A percentile compares a stretch with the other conserved stretches of the same genome.
These are phyloP conservation scores for Agapornis roseicollis DNA, from an alignment of 2,113 vertebrate genomes.

Conservation along the genomic window DNA sequence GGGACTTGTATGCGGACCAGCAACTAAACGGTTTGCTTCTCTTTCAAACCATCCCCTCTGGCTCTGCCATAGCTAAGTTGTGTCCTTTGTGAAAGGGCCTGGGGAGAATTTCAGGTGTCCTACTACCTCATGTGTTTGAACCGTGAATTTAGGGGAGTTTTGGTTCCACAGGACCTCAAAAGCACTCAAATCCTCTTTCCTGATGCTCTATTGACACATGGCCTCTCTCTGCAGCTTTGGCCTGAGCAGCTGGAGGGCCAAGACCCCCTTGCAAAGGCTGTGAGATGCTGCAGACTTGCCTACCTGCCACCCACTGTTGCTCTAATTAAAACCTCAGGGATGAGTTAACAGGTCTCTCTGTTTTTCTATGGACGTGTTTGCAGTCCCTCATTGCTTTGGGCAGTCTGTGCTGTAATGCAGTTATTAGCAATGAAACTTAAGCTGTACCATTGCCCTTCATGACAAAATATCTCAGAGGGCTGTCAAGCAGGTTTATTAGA, in stretches of 20 bases:
- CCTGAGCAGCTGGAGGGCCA: not conserved
- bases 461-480: not conserved
- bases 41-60: not conserved
- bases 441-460: not conserved
- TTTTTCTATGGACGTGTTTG: not conserved
- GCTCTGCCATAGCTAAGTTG: not conserved
- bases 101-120: not conserved
- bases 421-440: not conserved
- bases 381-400: not conserved
- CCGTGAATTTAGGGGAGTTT: not conserved
- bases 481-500: not conserved
- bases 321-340: not conserved
- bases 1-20: accelerated
- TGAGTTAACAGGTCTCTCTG: not conserved
- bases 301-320: not conserved
- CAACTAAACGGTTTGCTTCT: not conserved
- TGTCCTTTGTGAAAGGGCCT: not conserved
- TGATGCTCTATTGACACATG: not conserved
- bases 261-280: not conserved
- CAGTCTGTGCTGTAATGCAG: not conserved
- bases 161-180: not conserved
- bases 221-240: not conserved
- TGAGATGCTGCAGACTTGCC: not conserved
- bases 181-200: not conserved
- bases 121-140: not conserved